Conservation (phyloP, 1,140 invertebrate genomes). For the Uloborus diversus region DNA sequence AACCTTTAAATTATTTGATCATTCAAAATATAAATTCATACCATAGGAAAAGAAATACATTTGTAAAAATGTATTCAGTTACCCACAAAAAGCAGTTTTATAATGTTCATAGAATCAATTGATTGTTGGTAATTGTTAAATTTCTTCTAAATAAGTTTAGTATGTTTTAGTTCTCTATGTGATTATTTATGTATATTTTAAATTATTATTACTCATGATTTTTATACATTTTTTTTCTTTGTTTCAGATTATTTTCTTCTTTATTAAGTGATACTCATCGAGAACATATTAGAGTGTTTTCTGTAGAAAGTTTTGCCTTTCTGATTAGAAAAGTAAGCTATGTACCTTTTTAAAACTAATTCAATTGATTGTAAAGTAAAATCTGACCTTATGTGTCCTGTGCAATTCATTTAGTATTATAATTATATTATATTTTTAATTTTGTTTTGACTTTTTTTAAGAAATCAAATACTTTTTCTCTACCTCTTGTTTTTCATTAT, state of each 20-base stretch:
- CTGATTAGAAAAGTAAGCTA: slow-evolving; percentile 82
- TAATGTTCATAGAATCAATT: no score
- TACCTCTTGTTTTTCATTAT: slow-evolving; percentile 8
- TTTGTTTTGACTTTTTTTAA: background rate
- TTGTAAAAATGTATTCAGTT: no score
- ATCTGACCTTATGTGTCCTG: background rate
- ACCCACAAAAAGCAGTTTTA: no score
- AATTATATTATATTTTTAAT: background rate
- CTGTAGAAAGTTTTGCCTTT: slow-evolving; percentile 93
- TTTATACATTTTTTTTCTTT: no score
- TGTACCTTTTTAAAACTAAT: slow-evolving; percentile 68
- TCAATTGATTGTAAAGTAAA: slow-evolving; percentile 78
- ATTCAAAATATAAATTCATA: no score
- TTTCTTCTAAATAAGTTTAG: no score
- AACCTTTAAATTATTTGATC: no score
- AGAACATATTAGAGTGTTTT: slow-evolving; percentile 87
- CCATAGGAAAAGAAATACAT: no score
- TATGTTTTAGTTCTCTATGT: no score
- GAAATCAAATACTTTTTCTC: background rate
- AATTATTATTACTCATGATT: no score
- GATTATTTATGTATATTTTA: no score
- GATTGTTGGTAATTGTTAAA: no score
- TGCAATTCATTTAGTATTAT: background rate
- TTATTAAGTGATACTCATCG: slow-evolving; percentile 77
- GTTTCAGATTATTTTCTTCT: slow-evolving; percentile 74